phyloP scores from a whole-genome alignment of 2,888 invertebrate genomes.

The Drosophila gaucha region DNA sequence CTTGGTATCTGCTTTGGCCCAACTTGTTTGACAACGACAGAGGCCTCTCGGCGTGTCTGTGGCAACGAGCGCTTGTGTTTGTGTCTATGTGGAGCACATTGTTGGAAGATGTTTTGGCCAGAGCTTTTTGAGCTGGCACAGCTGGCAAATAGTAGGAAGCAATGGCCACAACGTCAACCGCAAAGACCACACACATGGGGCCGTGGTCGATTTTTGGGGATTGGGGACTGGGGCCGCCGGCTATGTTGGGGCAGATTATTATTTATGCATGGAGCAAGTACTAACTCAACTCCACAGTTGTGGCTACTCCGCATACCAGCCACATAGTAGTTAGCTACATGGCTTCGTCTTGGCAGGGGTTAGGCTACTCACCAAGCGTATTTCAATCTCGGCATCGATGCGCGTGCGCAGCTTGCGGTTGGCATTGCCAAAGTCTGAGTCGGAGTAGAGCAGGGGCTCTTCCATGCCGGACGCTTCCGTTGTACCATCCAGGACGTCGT shows the following conservation, averaged over 20 bases:
- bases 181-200: conserved; percentile 72
- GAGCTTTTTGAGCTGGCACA: conserved; percentile 55
- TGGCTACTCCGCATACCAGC: conserved; percentile 5
- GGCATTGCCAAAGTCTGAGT: conserved; percentile 91
- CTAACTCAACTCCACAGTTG: conserved; percentile 10
- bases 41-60: conserved; percentile 20
- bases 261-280: conserved; percentile 65
- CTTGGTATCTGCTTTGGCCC: conserved; percentile 32
- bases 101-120: conserved; percentile 41
- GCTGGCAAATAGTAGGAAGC: conserved; percentile 59
- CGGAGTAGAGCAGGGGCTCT: conserved; percentile 90
- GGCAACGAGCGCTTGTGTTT: conserved; percentile 5
- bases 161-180: conserved; percentile 44
- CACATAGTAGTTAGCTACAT: neutral
- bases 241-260: conserved; percentile 37
- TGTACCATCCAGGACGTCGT: conserved; percentile 58
- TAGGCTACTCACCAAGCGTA: conserved; percentile 90
- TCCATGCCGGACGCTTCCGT: conserved; percentile 35
- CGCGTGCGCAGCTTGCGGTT: conserved; percentile 89
- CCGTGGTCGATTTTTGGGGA: conserved; percentile 27
- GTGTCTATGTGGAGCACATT: conserved; percentile 53
- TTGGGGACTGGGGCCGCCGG: conserved; percentile 12
- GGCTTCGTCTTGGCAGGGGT: neutral
- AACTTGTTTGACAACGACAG: conserved; percentile 54
- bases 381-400: conserved; percentile 94